Evolutionary conservation across 2,113 vertebrate genomes (phyloP).

Genomic region (Phoenicopterus ruber): DNA sequence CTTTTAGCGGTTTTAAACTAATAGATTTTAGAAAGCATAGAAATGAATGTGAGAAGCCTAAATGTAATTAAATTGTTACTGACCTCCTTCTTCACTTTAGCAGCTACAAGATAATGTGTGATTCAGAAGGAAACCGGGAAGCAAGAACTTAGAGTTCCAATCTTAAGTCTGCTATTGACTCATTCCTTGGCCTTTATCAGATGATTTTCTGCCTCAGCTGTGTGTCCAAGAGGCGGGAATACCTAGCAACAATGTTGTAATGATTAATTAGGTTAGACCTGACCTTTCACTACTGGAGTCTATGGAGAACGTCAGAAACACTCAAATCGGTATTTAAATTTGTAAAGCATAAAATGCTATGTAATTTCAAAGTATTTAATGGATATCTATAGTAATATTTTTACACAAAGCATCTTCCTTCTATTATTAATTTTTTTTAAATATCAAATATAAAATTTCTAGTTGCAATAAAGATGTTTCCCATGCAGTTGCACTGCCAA

Average conservation of each 20-base stretch:
- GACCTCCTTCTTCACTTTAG: not conserved
- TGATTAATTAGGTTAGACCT: not conserved
- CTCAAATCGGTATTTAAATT: not conserved
- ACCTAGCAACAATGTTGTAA: not conserved
- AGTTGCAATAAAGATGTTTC: not conserved
- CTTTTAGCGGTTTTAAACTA: not conserved
- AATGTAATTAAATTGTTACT: not conserved
- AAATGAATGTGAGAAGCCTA: not conserved
- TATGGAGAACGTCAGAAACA: not conserved
- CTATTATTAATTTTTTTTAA: not conserved
- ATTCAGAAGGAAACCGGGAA: slow-evolving; percentile 3
- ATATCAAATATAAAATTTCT: not conserved
- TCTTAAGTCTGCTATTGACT: not conserved
- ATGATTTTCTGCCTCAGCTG: not conserved
- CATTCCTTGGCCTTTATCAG: slow-evolving; percentile 25
- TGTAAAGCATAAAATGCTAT: not conserved
- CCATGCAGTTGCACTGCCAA: not conserved
- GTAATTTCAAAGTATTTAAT: not conserved
- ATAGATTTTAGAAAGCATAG: not conserved
- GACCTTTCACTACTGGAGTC: not conserved
- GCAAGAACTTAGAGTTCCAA: slow-evolving; percentile 7
- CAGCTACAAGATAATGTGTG: not conserved
- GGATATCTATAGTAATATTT: not conserved
- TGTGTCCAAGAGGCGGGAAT: not conserved
- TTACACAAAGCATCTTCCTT: not conserved